Conservation (phyloP, 2,113 vertebrate genomes). For the Astatotilapia flaviijosephi region DNA sequence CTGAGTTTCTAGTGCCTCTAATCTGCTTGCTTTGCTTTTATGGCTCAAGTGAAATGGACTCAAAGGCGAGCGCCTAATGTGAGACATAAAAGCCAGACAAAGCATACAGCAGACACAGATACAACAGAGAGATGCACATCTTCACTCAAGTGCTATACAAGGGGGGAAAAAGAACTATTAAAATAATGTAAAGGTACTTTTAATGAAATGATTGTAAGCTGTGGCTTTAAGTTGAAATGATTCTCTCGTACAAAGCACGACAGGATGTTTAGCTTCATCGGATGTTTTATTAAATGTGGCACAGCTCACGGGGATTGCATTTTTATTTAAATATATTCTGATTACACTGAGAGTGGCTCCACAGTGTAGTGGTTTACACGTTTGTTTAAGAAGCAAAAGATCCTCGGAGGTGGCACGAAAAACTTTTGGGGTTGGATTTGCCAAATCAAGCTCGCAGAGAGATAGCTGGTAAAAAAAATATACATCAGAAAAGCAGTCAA, state of each 20-base stretch:
- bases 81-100: not conserved
- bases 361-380: not conserved
- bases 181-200: not conserved
- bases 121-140: not conserved
- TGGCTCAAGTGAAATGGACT: not conserved
- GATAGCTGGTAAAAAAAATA: not conserved
- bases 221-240: not conserved
- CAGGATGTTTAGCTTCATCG: not conserved
- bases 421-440: not conserved
- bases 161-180: accelerated
- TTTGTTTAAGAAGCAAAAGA: not conserved
- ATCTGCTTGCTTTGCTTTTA: not conserved
- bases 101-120: not conserved
- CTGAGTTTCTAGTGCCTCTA: not conserved
- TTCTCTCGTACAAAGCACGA: not conserved
- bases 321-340: not conserved
- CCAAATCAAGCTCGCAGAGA: not conserved
- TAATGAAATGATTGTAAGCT: not conserved
- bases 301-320: not conserved
- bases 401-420: not conserved
- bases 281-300: not conserved
- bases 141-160: not conserved
- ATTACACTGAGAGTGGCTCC: not conserved
- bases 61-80: not conserved
- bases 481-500: not conserved